phyloP scores from a whole-genome alignment of 2,113 vertebrate species.

The Colius striatus region DNA sequence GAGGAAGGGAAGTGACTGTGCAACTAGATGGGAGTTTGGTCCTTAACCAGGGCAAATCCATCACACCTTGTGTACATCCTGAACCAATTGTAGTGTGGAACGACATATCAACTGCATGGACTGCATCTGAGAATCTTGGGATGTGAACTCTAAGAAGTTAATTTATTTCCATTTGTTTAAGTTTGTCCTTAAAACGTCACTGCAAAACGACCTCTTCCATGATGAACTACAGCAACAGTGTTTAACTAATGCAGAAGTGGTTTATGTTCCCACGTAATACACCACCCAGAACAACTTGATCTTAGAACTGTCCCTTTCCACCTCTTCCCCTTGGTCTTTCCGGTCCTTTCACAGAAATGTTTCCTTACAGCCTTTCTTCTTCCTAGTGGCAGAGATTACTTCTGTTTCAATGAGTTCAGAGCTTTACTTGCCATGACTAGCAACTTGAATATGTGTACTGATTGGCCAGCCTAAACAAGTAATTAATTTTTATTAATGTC shows the following conservation, averaged over 20 bases:
- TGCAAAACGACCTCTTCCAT: neutral
- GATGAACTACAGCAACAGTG: neutral
- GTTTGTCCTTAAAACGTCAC: neutral
- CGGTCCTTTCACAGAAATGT: neutral
- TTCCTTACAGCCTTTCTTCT: neutral
- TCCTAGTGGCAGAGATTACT: neutral
- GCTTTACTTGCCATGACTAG: neutral
- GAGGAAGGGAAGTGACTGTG: neutral
- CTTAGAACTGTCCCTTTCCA: neutral
- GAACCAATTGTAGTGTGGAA: neutral
- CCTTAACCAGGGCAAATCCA: neutral
- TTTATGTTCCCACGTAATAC: neutral
- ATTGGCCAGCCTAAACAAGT: neutral
- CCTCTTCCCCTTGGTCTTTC: neutral
- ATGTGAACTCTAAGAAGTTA: neutral
- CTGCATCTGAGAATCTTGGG: neutral
- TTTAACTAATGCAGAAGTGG: neutral
- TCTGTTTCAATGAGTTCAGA: neutral
- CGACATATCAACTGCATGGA: neutral
- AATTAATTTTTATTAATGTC: neutral
- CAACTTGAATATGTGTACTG: neutral
- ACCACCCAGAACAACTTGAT: neutral
- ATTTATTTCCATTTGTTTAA: neutral
- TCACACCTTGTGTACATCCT: neutral
- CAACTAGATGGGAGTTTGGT: neutral